phyloP scores from a whole-genome alignment of 2,888 invertebrate genomes.

The Agrenia bidenticulata region DNA sequence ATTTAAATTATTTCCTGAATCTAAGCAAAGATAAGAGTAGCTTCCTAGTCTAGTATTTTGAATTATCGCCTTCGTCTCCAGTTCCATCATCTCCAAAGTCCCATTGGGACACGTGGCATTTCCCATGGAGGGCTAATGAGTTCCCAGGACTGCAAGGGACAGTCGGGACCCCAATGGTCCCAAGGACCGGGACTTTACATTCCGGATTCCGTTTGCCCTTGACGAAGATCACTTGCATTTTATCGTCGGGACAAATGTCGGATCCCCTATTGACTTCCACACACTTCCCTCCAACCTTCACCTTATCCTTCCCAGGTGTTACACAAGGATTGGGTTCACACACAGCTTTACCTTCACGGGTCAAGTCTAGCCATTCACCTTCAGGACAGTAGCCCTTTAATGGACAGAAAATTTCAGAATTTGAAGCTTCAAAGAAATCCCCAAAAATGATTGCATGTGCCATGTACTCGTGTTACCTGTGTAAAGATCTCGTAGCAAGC shows the following conservation, averaged over 20 bases:
- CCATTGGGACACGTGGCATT: constrained; percentile 16
- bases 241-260: neutral
- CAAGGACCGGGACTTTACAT: neutral
- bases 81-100: constrained; percentile 16
- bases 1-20: too few relatives aligned
- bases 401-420: too few relatives aligned
- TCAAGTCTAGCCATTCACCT: constrained; percentile 16
- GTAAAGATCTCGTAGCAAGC: constrained; percentile 21
- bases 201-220: neutral
- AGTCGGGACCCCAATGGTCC: neutral
- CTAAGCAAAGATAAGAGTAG: too few relatives aligned
- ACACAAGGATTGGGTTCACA: constrained; percentile 16
- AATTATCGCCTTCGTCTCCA: too few relatives aligned
- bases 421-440: neutral
- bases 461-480: constrained; percentile 11
- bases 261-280: neutral
- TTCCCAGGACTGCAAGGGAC: constrained; percentile 7
- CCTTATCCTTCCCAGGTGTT: constrained; percentile 4
- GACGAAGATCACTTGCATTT: neutral
- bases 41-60: too few relatives aligned
- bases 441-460: neutral
- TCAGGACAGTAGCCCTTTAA: constrained; percentile 17
- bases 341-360: constrained; percentile 1
- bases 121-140: constrained; percentile 11
- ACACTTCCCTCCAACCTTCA: too few relatives aligned